phyloP scores from a whole-genome alignment of 2,113 vertebrate species.

The Erythrocercus mccallii region DNA sequence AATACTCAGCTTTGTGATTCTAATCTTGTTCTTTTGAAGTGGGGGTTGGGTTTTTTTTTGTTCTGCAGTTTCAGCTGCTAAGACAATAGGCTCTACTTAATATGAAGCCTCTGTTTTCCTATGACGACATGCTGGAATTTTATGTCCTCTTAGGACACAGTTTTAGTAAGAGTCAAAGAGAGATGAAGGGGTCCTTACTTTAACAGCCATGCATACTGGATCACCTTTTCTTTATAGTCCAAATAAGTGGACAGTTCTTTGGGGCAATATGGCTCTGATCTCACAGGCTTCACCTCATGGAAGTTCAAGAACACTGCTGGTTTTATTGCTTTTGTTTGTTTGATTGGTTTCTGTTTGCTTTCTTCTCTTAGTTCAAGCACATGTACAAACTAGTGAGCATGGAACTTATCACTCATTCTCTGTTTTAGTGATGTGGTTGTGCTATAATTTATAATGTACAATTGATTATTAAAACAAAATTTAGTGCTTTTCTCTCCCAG shows the following conservation, averaged over 20 bases:
- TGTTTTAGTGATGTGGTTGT: neutral
- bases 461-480: neutral
- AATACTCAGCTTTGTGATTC: conserved; percentile 23
- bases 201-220: neutral
- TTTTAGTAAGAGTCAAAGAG: neutral
- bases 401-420: neutral
- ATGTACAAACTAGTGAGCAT: neutral
- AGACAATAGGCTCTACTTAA: conserved; percentile 38
- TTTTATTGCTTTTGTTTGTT: neutral
- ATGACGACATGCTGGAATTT: neutral
- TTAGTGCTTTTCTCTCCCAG: neutral
- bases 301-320: neutral
- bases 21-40: conserved; percentile 40
- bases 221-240: neutral
- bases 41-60: conserved; percentile 1
- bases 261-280: neutral
- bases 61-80: conserved; percentile 53
- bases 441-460: neutral
- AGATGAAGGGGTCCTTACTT: neutral
- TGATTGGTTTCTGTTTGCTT: neutral
- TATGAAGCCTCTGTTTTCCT: neutral
- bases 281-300: neutral
- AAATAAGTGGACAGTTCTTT: neutral
- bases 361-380: neutral
- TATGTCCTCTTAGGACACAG: neutral